A percentile compares a stretch with the other conserved stretches of the same genome.
These are phyloP conservation scores for Ammospiza maritima DNA, from an alignment of 2,797 vertebrate genomes.

Conservation along the genomic window DNA sequence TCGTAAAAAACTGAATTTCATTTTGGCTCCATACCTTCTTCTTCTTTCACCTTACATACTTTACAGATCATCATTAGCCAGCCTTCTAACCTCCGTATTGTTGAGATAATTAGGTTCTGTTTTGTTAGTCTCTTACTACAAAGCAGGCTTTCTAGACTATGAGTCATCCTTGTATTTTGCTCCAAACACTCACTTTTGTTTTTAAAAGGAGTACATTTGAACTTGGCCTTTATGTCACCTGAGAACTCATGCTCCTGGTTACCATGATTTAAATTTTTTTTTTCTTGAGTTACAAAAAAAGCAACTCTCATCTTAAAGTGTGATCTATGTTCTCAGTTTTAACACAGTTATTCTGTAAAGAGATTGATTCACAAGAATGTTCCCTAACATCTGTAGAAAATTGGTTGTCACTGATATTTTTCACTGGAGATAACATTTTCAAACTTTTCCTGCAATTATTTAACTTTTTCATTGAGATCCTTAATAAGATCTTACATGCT, in stretches of 20 bases:
- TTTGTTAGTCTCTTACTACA: background rate
- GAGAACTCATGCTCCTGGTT: background rate
- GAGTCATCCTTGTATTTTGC: background rate
- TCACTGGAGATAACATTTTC: background rate
- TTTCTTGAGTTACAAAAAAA: background rate
- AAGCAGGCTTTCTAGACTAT: background rate
- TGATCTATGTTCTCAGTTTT: background rate
- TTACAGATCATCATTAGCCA: background rate
- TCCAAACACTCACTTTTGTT: background rate
- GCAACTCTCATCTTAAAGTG: background rate
- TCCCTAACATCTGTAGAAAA: background rate
- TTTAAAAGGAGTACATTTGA: background rate
- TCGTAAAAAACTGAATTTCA: background rate
- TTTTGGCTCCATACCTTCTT: background rate
- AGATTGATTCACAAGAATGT: background rate
- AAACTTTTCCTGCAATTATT: background rate
- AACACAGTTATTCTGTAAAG: background rate
- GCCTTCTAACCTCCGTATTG: slow-evolving; percentile 1
- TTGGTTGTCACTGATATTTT: background rate
- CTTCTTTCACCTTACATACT: background rate
- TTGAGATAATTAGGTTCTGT: slow-evolving; percentile 21
- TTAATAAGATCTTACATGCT: background rate
- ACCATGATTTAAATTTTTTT: background rate
- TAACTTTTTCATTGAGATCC: background rate
- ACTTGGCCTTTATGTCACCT: background rate